Conservation (phyloP, 2,888 invertebrate genomes). For the Thereva unica region DNA sequence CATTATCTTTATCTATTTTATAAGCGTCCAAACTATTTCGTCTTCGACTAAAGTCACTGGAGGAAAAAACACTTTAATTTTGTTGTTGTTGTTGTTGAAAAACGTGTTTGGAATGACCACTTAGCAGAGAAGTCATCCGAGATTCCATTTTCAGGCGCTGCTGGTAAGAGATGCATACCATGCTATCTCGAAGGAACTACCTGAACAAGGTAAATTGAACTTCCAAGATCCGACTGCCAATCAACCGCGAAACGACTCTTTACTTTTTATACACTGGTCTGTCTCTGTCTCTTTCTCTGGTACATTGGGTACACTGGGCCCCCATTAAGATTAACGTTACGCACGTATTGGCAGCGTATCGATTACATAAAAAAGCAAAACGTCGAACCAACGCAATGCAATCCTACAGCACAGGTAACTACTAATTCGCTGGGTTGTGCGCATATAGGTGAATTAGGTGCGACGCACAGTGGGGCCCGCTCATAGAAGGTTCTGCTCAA, state of each 20-base stretch:
- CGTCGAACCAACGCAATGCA: slow-evolving; percentile 7
- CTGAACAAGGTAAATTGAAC: slow-evolving; percentile 10
- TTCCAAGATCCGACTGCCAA: slow-evolving; percentile 10
- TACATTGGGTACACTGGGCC: neutral
- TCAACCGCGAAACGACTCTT: slow-evolving; percentile 20
- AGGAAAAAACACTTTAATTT: neutral
- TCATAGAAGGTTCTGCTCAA: no score
- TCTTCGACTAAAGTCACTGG: slow-evolving; percentile 4
- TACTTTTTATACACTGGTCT: neutral
- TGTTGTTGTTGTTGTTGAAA: neutral
- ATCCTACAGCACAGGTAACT: no score
- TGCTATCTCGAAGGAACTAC: slow-evolving; percentile 11
- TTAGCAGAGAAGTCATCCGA: slow-evolving; percentile 6
- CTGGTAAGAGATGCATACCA: neutral
- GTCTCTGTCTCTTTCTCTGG: neutral
- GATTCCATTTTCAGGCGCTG: slow-evolving; percentile 10
- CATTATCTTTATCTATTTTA: slow-evolving; percentile 16
- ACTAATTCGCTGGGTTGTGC: no score
- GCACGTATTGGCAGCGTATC: slow-evolving; percentile 25
- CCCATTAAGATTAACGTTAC: slow-evolving; percentile 15
- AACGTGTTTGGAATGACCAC: slow-evolving; percentile 21
- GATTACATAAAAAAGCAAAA: slow-evolving; percentile 19
- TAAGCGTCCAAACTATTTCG: slow-evolving; percentile 4
- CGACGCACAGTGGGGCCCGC: no score
- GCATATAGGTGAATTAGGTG: no score